Evolutionary conservation across 1,140 invertebrate genomes (phyloP), one percentile per base, ranked within the genome.

Genomic region (Calycopis cecrops): DNA sequence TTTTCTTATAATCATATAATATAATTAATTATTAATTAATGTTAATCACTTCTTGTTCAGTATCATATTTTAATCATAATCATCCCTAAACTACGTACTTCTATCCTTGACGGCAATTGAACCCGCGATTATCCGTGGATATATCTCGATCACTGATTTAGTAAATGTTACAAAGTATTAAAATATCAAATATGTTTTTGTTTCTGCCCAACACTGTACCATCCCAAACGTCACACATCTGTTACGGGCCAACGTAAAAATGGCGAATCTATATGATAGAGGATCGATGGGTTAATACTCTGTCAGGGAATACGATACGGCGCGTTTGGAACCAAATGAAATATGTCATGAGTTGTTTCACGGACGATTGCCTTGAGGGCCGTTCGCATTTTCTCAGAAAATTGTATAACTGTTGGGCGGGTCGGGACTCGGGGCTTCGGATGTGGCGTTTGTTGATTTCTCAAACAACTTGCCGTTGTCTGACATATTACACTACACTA

Each of bases 291-390:
- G 60, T 64, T 79, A 77, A 81, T 77, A 65, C 62, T 55, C 67
- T 68, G 68, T 76, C 68, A 74, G 57, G 61, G 63, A 58, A 69
- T 61, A 63, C 61, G 67, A 73, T 61, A 65, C 62, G 62, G 56
- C 17, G 63, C 58, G 64, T 60, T 73, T 63, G 62, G 69, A 62
- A 60, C 56, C 71, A 71, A 77, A 80, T 82, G 79, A 85, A 76
- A 85, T 71, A 64, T 78, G 79, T 82, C 79, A 74, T 60, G 72
- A 75, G 69, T 73, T 73, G 76, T 82, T 82, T 79, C 76, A 81
- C 78, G 81, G 67, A 55, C 79, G 68, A 81, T 83, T 81, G 77
- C 49, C 48, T 60, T 66, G 65, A 67, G 67, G 67, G 55, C 64
- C 60, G 59, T 50, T 59, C 52, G 57, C 60, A 52, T 67, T 60